Evolutionary conservation across 1,140 invertebrate species (phyloP), one percentile per base, ranked within the genome.

Genomic region (Calliopsis andreniformis): DNA sequence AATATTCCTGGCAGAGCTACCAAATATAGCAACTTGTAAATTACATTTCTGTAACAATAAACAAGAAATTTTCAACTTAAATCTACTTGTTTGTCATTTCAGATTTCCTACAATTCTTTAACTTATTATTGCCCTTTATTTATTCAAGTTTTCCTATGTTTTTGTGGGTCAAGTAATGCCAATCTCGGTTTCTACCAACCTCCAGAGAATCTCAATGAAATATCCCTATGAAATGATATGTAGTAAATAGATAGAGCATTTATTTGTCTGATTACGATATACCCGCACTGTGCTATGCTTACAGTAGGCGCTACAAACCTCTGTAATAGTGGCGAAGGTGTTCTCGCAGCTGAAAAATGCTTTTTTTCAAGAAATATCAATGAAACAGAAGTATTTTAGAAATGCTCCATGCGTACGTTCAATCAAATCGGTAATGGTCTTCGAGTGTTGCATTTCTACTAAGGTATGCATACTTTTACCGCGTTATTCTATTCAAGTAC

Each of bases 271-370:
- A 66, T 42, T 58, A 58, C 28, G n/a, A 67, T 59, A 49, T 61
- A 61, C 53, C 43, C 59, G 25, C 43, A 42, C 64, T 61, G 64
- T 28, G n/a, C 35, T 61, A 28, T 75, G 56, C 80, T 61, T 73
- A 64, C 14, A 51, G 18, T 76, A 43, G 55, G 76, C 77, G 82
- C 71, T 76, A 71, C 49, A 79, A 83, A 76, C 39, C 76, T 66
- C 30, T 62, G 32, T 79, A 79, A 70, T 62, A 75, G 76, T 67
- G 32, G n/a, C n/a, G 35, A 76, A 39, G 35, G 28, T 83, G 71
- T 8, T 49, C 42, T 58, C 32, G 18, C 8, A 16, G 18, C 35
- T 68, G 45, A 70, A 67, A 70, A 67, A 79, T 72, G 67, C 49
- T 72, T 72, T 32, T 56, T 59, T 30, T 30, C 32, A 16, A 20